Evolutionary conservation across 2,113 vertebrate species (phyloP), one percentile per base, ranked within the genome.

Genomic region (Macrotus californicus): DNA sequence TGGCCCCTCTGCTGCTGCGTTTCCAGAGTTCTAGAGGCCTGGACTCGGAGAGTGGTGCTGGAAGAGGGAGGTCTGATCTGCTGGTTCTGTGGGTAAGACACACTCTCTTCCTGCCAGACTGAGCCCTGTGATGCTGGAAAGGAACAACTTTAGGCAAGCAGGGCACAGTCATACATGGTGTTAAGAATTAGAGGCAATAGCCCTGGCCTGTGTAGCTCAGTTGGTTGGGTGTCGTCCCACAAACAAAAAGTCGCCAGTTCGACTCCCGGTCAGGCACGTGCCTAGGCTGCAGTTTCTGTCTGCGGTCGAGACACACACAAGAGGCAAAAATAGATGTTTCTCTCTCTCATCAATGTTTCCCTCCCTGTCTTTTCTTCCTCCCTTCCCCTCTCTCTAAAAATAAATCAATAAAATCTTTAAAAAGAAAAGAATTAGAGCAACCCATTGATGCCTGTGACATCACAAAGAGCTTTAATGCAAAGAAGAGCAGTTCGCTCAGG

Each of bases 401-500:
- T 64, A 64, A 29, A 64, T 64, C 13, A 64, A 29, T 64, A 29
- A 64, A 31, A 14, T 14, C 12, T 64, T 11, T 11, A 24, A 59
- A 64, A 31, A 52, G 14, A 15, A 64, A 91, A 86, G 83, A 96
- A 76, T 79, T 94, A 59, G 86, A 80, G 93, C 91, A 93, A 81
- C 94, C 87, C 84, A 92, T 82, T n/a, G 10, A 70, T 95, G 93
- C 72, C 67, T 94, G 41, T 94, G 94, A 91, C 97, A 96, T 59
- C 95, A 91, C 54, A 87, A 73, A 67, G 52, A 83, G 14, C 87
- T 89, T 94, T 85, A 91, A 59, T 82, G 26, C 36, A 88, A 26
- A 95, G 73, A 48, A 24, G 41, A 12, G 11, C 43, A 2, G 8
- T 67, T 43, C 26, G 13, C 43, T 73, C 64, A 76, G 48, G 48